Evolutionary conservation across 2,797 vertebrate species (phyloP).

Genomic region (Cryptoblepharus egeriae): DNA sequence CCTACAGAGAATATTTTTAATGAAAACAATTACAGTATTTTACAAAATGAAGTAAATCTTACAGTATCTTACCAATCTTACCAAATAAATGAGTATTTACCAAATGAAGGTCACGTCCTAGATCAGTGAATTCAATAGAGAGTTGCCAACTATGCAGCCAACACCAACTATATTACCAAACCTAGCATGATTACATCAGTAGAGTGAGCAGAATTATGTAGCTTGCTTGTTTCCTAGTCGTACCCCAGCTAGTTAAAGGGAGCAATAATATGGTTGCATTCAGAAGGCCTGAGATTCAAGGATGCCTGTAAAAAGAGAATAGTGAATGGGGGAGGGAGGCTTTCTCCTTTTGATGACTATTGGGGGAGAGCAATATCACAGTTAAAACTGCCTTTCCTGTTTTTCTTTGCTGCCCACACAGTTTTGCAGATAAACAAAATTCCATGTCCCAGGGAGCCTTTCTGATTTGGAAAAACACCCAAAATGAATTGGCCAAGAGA

Average conservation of each 20-base stretch:
- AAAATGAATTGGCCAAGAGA: slow-evolving; percentile 33
- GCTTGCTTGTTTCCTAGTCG: not conserved
- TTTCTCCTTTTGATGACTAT: not conserved
- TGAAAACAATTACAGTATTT: not conserved
- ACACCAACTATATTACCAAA: not conserved
- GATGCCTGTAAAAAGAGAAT: slow-evolving; percentile 29
- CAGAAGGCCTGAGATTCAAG: slow-evolving; percentile 54
- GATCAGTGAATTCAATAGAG: not conserved
- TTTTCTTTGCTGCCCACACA: slow-evolving; percentile 62
- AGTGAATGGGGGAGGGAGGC: slow-evolving; percentile 30
- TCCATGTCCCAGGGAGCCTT: slow-evolving; percentile 43
- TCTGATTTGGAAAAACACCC: slow-evolving; percentile 26
- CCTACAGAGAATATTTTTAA: not conserved
- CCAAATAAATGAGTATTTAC: too few species aligned
- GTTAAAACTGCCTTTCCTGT: slow-evolving; percentile 49
- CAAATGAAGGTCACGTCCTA: not conserved
- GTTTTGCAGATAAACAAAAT: slow-evolving; percentile 30
- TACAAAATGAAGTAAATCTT: too few species aligned
- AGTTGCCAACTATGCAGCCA: not conserved
- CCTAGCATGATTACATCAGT: not conserved
- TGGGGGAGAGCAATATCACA: not conserved
- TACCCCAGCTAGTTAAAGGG: not conserved
- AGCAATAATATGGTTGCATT: slow-evolving; percentile 1
- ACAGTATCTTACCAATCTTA: too few species aligned
- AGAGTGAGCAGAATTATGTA: not conserved